Evolutionary conservation across 2,113 vertebrate genomes (phyloP), one percentile per base, ranked within the genome.

Genomic region (Clarias macrocephalus): DNA sequence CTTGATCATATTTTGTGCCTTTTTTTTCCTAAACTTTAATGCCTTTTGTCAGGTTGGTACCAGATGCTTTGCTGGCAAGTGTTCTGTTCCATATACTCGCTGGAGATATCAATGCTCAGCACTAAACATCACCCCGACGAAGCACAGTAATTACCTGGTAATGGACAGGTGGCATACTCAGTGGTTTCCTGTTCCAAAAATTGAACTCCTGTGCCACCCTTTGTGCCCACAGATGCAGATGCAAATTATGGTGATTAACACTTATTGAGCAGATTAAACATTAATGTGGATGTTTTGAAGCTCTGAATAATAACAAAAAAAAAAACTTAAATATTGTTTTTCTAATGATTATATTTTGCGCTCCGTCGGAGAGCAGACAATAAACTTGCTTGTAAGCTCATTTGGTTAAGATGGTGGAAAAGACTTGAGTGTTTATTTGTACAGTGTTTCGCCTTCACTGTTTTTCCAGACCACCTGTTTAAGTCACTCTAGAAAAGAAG

Each of bases 111-210:
- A 73, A 63, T 83, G 63, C 79, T 82, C 77, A 82, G 28, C 16
- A 42, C 62, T 85, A 57, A 88, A 84, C 57, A 56, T 15, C 18
- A 48, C 65, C 86, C 86, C 88, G 86, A 84, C 37, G 37, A 86
- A 89, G 60, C 48, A 77, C 19, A 82, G 84, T 86, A 89, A 89
- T 86, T 89, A 82, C 62, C 73, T 30, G 5, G 30, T 84, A 89
- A 89, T 85, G 73, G 82, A 91, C 88, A 91, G 90, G 88, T 89
- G 90, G 90, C 63, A 86, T 83, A 57, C 54, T 59, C 60, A 84
- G 85, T 88, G 86, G 82, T 73, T 85, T 91, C 87, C 83, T 80
- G 63, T 85, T 77, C 79, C 57, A 86, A 86, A 88, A 85, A 88
- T 83, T 85, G 82, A 85, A 72, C 76, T 62, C 70, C 16, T 52